Conservation (phyloP, 1,140 invertebrate species). For the Marisa cornuarietis region DNA sequence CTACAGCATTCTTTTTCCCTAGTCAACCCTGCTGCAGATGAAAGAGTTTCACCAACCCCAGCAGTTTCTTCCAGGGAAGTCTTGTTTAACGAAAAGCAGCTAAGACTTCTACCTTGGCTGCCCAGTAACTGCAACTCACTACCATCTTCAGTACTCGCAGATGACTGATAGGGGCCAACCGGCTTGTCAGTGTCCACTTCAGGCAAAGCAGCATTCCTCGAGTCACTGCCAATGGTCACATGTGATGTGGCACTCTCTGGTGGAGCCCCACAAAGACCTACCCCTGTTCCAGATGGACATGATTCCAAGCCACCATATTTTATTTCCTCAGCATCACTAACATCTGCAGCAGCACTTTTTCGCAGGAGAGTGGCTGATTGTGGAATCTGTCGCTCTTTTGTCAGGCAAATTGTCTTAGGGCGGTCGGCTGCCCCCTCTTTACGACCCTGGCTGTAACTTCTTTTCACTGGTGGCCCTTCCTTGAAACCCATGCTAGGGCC, state of each 20-base stretch:
- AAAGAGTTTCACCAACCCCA: conserved; percentile 34
- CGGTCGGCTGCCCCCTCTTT: not conserved
- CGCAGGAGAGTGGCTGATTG: not conserved
- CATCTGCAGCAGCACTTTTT: conserved; percentile 5
- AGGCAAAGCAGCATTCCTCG: conserved; percentile 35
- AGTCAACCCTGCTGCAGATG: conserved; percentile 23
- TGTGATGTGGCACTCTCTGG: conserved; percentile 18
- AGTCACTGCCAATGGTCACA: conserved; percentile 1
- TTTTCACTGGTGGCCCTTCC: not conserved
- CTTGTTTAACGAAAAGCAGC: conserved; percentile 19
- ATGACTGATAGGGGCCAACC: not conserved
- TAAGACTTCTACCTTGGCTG: conserved; percentile 4
- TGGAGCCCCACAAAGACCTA: conserved; percentile 6
- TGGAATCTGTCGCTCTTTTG: not conserved
- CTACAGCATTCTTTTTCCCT: conserved; percentile 14
- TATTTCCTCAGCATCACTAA: conserved; percentile 15
- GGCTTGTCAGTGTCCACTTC: conserved; percentile 56
- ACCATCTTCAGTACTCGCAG: not conserved
- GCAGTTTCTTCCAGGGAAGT: conserved; percentile 24
- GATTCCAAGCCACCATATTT: conserved; percentile 13
- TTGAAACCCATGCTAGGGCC: not conserved
- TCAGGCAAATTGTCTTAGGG: not conserved
- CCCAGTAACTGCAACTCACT: not conserved
- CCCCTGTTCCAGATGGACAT: conserved; percentile 4
- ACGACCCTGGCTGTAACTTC: not conserved